phyloP scores from a whole-genome alignment of 2,888 invertebrate species.

The Temnothorax ravouxi region DNA sequence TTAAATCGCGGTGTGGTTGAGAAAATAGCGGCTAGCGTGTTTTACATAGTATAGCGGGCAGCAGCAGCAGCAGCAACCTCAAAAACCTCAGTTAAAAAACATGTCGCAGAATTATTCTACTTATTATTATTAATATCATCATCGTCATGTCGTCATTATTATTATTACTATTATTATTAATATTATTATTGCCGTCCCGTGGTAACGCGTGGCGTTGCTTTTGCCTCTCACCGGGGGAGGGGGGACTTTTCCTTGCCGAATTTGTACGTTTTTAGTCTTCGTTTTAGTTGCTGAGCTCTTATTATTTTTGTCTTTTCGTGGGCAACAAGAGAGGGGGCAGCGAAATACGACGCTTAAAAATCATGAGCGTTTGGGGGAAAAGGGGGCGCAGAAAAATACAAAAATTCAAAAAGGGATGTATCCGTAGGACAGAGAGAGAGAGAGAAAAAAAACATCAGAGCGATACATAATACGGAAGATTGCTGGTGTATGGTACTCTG shows the following conservation, averaged over 20 bases:
- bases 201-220: constrained; percentile 60
- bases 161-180: constrained; percentile 58
- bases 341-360: constrained; percentile 27
- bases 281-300: constrained; percentile 38
- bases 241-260: constrained; percentile 23
- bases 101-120: constrained; percentile 49
- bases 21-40: constrained; percentile 73
- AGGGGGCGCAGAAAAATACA: constrained; percentile 40
- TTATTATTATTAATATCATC: constrained; percentile 51
- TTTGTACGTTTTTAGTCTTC: constrained; percentile 63
- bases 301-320: constrained; percentile 27
- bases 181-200: constrained; percentile 74
- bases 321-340: not conserved
- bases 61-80: constrained; percentile 70
- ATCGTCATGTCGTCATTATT: constrained; percentile 34
- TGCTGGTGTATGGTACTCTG: constrained; percentile 75
- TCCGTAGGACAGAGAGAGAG: constrained; percentile 54
- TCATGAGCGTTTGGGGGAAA: not conserved
- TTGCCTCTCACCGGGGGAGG: constrained; percentile 62
- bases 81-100: constrained; percentile 72
- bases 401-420: constrained; percentile 61
- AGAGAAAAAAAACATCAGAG: constrained; percentile 52
- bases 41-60: constrained; percentile 65
- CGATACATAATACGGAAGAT: constrained; percentile 38
- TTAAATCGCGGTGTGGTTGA: constrained; percentile 56